phyloP scores from a whole-genome alignment of 2,797 vertebrate species.

The Pelodytes ibericus region DNA sequence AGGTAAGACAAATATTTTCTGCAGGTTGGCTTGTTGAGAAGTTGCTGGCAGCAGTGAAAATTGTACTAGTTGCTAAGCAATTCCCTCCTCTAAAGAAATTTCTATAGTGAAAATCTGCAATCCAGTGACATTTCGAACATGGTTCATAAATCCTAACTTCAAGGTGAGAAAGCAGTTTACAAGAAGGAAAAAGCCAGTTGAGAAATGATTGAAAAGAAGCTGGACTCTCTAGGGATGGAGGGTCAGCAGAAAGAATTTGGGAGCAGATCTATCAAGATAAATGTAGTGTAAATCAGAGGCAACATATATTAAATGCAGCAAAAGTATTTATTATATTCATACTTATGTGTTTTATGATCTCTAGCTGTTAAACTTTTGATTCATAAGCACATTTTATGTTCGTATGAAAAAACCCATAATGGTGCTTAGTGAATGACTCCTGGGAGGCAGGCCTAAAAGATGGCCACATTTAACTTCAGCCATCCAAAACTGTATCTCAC shows the following conservation, averaged over 20 bases:
- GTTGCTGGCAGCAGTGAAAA: slow-evolving; percentile 35
- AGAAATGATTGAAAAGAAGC: neutral
- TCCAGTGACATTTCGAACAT: slow-evolving; percentile 29
- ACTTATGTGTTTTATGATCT: too few relatives aligned
- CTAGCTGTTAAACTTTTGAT: too few relatives aligned
- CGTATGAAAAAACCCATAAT: too few relatives aligned
- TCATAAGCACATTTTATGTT: too few relatives aligned
- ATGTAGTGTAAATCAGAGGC: neutral
- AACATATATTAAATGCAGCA: neutral
- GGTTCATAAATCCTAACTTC: slow-evolving; percentile 1
- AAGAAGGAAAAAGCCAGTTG: neutral
- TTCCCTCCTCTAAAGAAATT: slow-evolving; percentile 40
- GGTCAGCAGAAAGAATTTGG: neutral
- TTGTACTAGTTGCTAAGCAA: slow-evolving; percentile 51
- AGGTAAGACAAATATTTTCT: slow-evolving; percentile 17
- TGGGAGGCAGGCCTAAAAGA: too few relatives aligned
- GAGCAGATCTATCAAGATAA: neutral
- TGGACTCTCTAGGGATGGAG: neutral
- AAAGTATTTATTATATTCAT: neutral
- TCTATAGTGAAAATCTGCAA: slow-evolving; percentile 24
- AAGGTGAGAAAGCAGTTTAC: neutral
- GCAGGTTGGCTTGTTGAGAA: slow-evolving; percentile 25
- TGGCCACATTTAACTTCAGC: too few relatives aligned
- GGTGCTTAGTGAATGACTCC: too few relatives aligned
- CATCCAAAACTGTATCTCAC: too few relatives aligned